Evolutionary conservation across 2,797 vertebrate genomes (phyloP).

Genomic region (Acrocephalus scirpaceus): DNA sequence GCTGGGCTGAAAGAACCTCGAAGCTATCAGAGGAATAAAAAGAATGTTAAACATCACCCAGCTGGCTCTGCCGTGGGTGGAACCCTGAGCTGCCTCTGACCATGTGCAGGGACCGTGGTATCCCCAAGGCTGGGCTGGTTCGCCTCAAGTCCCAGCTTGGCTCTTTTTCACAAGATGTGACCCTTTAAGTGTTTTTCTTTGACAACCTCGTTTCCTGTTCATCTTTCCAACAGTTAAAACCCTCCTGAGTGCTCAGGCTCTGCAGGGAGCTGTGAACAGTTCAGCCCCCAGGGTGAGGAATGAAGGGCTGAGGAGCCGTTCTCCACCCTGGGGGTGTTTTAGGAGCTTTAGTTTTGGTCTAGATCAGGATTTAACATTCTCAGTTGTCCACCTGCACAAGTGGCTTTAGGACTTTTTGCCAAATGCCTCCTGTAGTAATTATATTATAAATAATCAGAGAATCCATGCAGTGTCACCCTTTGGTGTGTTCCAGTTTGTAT

Average conservation of each 20-base stretch:
- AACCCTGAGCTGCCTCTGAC: not conserved
- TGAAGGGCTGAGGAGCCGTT: not conserved
- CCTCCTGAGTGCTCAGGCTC: not conserved
- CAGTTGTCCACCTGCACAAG: not conserved
- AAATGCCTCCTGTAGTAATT: not conserved
- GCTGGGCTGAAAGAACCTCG: not conserved
- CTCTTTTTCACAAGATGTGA: not conserved
- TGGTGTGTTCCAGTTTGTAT: not conserved
- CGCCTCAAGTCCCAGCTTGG: not conserved
- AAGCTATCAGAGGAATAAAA: not conserved
- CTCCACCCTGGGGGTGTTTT: not conserved
- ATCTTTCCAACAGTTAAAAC: not conserved
- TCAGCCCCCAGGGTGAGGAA: not conserved
- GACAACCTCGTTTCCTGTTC: not conserved
- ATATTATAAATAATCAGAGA: not conserved
- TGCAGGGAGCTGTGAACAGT: not conserved
- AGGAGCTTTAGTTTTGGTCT: not conserved
- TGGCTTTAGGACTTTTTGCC: not conserved
- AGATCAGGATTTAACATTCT: not conserved
- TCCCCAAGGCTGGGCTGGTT: not conserved
- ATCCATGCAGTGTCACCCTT: not conserved
- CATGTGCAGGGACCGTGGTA: not conserved
- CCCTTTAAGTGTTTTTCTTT: not conserved
- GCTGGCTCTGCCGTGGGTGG: no score
- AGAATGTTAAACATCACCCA: fast-evolving